Base-by-base conservation (phyloP, 2,797 vertebrate genomes). In the Cottoperca gobio region DNA sequence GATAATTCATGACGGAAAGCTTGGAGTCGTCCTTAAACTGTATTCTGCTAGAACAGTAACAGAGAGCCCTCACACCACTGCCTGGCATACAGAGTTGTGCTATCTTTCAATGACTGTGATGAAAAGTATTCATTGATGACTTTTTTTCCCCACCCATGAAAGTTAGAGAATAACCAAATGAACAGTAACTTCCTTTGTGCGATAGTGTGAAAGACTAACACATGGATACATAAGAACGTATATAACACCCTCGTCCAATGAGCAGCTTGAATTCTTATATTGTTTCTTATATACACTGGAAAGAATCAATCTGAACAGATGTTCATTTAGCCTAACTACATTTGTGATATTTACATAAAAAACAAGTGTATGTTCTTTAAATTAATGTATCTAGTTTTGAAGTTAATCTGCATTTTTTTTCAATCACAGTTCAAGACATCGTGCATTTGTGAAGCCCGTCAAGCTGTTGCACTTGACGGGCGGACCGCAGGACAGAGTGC, bases 1-100 rank as follows among this genome's bases (percentile, higher is more conserved):
- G 70, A 89, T 94, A 82, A 88, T 85, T 94, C 86, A 90, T 74
- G 66, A 54, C 26, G 71, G 62, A 79, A 67, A 75, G 66, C 72
- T 57, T 1, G 10, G 76, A 42, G 78, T 80, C 17, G 11, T 78
- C 60, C 78, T 73, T 63, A 76, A 84, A 76, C 68, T 68, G 71
- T 77, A 61, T 64, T 64, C 39, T 69, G 67, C 80, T 61, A 17
- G 46, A 71, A 70, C 55, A 52, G 59, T 66, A 60, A 76, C 24
- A 40, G 49, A 54, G 23, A 63, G 54, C 1, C 49, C 24, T 19
- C 23, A 19, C 48, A n/a, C 40, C 7, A 1, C 13, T 19, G n/a
- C 53, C 21, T 70, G 21, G 50, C 72, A 72, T 58, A 59, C 33
- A 42, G 39, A 75, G 21, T 7, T 9, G 6, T 37, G 42, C 31